These are phyloP conservation scores for Ceriagrion tenellum DNA, from an alignment of 2,888 invertebrate genomes.

Conservation along the genomic window DNA sequence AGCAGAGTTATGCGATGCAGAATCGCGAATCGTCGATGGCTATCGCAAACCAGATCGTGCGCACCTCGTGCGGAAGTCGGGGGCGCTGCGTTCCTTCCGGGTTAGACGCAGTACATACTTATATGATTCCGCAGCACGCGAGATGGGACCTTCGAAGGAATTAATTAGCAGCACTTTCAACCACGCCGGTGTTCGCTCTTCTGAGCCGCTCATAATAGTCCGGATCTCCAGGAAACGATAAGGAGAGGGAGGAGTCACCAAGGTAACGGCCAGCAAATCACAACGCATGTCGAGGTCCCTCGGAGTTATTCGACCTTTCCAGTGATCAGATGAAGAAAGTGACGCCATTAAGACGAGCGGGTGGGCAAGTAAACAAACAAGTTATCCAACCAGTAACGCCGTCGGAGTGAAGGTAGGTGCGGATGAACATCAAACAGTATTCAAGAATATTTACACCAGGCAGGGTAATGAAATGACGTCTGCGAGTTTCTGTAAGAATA, in stretches of 20 bases:
- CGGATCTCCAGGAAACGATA: background rate
- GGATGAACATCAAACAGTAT: too few relatives aligned
- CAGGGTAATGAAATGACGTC: too few relatives aligned
- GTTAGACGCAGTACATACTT: background rate
- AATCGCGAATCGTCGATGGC: background rate
- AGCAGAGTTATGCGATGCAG: background rate
- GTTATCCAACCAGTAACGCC: too few relatives aligned
- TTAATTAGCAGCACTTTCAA: background rate
- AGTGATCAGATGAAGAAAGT: background rate
- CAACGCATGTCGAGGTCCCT: background rate
- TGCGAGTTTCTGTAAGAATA: too few relatives aligned
- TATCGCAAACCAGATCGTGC: background rate
- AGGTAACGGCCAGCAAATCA: background rate
- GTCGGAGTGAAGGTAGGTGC: too few relatives aligned
- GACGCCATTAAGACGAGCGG: background rate
- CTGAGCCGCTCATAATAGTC: background rate
- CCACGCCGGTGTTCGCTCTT: background rate
- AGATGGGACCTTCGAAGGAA: background rate
- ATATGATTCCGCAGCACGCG: background rate
- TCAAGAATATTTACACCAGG: too few relatives aligned
- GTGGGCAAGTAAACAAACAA: too few relatives aligned
- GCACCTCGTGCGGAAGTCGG: background rate
- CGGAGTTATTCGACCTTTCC: background rate
- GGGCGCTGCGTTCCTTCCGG: constrained; percentile 9
- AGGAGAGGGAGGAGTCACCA: background rate